phyloP scores from a whole-genome alignment of 2,888 invertebrate species.

The Alitta virens region DNA sequence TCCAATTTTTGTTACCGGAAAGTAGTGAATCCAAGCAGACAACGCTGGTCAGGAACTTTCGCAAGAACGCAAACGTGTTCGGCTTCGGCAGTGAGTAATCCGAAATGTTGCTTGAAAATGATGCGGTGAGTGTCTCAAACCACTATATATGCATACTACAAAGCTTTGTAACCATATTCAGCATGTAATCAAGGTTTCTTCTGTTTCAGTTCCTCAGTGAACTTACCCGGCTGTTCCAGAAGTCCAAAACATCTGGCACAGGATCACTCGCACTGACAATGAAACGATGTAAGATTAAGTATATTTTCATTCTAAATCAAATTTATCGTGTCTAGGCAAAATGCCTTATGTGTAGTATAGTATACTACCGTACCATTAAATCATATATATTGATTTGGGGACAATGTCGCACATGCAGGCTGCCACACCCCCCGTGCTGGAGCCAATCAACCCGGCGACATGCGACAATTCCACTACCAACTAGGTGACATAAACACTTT shows the following conservation, averaged over 20 bases:
- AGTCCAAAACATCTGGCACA: constrained; percentile 71
- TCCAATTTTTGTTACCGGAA: too few species aligned
- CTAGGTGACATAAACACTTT: too few species aligned
- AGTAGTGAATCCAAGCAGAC: too few species aligned
- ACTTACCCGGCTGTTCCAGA: constrained; percentile 81
- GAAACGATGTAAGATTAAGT: constrained; percentile 70
- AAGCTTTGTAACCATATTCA: not conserved
- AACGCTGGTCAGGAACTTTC: too few species aligned
- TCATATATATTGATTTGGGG: too few species aligned
- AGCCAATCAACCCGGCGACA: too few species aligned
- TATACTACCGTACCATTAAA: not conserved
- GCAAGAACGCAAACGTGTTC: too few species aligned
- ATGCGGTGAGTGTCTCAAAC: constrained; percentile 35
- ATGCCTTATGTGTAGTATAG: not conserved
- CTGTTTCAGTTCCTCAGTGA: constrained; percentile 74
- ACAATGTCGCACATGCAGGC: too few species aligned
- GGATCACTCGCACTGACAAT: constrained; percentile 83
- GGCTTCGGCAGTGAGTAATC: not conserved
- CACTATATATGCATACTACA: not conserved
- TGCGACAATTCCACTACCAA: too few species aligned
- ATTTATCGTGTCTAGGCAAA: not conserved
- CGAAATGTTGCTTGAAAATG: constrained; percentile 45
- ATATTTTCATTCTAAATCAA: not conserved
- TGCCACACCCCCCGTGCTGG: too few species aligned
- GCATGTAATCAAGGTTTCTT: not conserved